Evolutionary conservation across 1,140 invertebrate species (phyloP), one percentile per base, ranked within the genome.

Genomic region (Drosophila chauvacae): DNA sequence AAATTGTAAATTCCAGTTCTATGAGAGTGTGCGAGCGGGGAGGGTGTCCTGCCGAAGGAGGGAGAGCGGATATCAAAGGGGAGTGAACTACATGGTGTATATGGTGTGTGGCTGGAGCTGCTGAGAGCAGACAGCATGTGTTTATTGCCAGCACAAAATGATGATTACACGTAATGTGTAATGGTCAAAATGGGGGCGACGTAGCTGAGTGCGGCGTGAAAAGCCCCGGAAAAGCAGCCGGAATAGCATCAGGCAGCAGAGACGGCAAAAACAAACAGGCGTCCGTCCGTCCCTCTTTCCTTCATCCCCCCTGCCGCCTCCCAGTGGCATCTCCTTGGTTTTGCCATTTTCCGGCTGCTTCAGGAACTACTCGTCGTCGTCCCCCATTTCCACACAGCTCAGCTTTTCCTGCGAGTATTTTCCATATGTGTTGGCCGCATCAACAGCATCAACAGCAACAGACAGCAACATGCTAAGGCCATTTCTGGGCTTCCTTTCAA

Each of bases 141-240:
- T 88, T 88, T 88, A 88, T 90, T 88, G 84, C 84, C 85, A 90
- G 85, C 80, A 84, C 81, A 88, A 90, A 88, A 90, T 88, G 84
- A 88, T 88, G 84, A 88, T 88, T 88, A 88, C 74, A 90, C 85
- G 81, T 88, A 90, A 88, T 88, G 84, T 88, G 81, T 53, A 84
- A 84, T 77, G 53, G 57, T 72, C 72, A 55, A 47, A 51, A 62
- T 47, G 45, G 39, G 69, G 53, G 37, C 33, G 45, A 56, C 48
- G 65, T 69, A 56, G 63, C 37, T 51, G 69, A 72, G 69, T 60
- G 57, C 63, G 68, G 64, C 77, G 76, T 83, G 80, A 77, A 68
- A 77, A 84, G 77, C 69, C 47, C 72, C 77, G 73, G 84, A 87
- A 87, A 87, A 80, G 84, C 80, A 87, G 76, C 83, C 84, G 84